Conservation (phyloP, 2,113 vertebrate species). For the Salminus brasiliensis region DNA sequence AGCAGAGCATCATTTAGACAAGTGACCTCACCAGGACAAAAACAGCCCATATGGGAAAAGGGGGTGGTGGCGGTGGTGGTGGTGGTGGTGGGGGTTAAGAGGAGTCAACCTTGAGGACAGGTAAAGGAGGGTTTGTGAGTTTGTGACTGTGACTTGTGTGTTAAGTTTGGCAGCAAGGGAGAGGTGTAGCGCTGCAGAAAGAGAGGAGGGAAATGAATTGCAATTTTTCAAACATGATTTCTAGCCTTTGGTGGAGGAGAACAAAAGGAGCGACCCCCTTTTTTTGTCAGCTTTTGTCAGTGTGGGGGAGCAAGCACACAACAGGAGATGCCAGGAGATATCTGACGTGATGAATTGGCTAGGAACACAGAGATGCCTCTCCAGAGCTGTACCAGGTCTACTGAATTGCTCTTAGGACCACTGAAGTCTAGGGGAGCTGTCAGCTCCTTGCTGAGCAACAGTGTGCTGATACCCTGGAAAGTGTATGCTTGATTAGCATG, state of each 20-base stretch:
- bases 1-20: constrained; percentile 39
- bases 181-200: background rate
- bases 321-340: constrained; percentile 34
- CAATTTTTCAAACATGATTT: constrained; percentile 40
- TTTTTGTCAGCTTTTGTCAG: constrained; percentile 40
- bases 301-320: constrained; percentile 16
- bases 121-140: background rate
- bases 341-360: constrained; percentile 35
- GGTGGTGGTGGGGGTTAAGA: no score
- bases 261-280: background rate
- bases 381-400: background rate
- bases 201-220: constrained; percentile 6
- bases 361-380: constrained; percentile 31
- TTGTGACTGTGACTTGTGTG: background rate
- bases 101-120: background rate
- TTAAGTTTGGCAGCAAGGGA: background rate
- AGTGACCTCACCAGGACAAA: constrained; percentile 38
- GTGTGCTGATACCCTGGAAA: constrained; percentile 14
- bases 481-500: constrained; percentile 29
- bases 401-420: constrained; percentile 33
- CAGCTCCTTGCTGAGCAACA: constrained; percentile 18
- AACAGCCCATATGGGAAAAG: constrained; percentile 27
- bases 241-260: background rate
- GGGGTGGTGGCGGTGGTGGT: background rate
- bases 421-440: constrained; percentile 15